phyloP scores from a whole-genome alignment of 2,113 vertebrate species.

The Rutilus rutilus region DNA sequence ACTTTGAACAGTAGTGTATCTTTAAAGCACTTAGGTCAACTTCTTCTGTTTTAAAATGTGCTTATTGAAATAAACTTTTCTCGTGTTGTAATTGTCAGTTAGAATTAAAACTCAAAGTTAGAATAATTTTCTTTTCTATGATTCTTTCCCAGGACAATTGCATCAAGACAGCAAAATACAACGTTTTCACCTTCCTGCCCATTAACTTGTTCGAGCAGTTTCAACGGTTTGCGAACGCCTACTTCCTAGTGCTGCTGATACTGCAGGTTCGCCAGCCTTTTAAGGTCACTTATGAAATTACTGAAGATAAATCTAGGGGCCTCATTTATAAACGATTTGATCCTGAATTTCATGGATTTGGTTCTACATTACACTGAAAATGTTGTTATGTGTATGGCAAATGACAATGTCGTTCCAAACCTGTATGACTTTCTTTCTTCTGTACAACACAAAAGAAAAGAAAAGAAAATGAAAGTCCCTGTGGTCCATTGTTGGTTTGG shows the following conservation, averaged over 20 bases:
- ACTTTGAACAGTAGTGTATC: not conserved
- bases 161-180: constrained; percentile 82
- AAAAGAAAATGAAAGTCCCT: not conserved
- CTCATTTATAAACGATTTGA: not conserved
- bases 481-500: no score
- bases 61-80: not conserved
- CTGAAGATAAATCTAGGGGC: not conserved
- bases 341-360: not conserved
- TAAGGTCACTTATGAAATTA: not conserved
- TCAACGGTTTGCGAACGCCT: constrained; percentile 79
- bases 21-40: not conserved
- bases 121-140: not conserved
- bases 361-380: no score
- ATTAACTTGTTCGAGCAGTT: constrained; percentile 84
- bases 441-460: not conserved
- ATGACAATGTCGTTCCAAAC: not conserved
- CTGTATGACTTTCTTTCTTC: not conserved
- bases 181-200: constrained; percentile 78
- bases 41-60: not conserved
- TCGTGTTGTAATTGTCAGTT: no score
- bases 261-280: constrained; percentile 66
- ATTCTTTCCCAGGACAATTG: constrained; percentile 76
- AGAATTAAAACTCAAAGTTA: not conserved
- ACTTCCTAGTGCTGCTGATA: constrained; percentile 75
- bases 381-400: no score